phyloP scores from a whole-genome alignment of 1,140 invertebrate genomes.

The Drosophila tropicalis region DNA sequence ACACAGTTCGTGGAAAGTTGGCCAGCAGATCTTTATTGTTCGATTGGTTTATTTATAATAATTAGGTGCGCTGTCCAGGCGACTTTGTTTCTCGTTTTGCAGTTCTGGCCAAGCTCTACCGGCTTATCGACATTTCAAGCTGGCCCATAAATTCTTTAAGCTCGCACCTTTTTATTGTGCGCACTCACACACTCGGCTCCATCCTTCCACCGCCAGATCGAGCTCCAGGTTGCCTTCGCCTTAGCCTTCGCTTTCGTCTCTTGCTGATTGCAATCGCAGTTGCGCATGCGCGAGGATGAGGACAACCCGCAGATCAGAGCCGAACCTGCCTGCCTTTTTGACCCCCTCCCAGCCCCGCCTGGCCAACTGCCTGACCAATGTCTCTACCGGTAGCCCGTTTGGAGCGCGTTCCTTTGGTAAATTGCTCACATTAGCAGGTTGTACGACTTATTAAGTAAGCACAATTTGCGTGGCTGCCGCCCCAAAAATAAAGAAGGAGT shows the following conservation, averaged over 20 bases:
- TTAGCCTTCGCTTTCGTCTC: slow-evolving; percentile 21
- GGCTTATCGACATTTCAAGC: slow-evolving; percentile 61
- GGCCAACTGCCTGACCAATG: no score
- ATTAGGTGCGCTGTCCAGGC: slow-evolving; percentile 80
- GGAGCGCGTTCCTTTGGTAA: slow-evolving; percentile 78
- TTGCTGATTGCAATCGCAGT: slow-evolving; percentile 68
- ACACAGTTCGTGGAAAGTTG: slow-evolving; percentile 75
- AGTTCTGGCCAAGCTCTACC: slow-evolving; percentile 7
- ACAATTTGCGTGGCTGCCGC: slow-evolving; percentile 83
- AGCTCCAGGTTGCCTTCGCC: slow-evolving; percentile 15
- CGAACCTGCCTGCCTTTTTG: slow-evolving; percentile 13
- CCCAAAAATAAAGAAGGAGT: slow-evolving; percentile 38
- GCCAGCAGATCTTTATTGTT: slow-evolving; percentile 81
- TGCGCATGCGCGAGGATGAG: slow-evolving; percentile 71
- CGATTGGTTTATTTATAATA: slow-evolving; percentile 83
- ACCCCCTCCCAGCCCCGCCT: no score
- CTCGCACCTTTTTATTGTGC: slow-evolving; percentile 83
- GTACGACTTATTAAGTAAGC: slow-evolving; percentile 83
- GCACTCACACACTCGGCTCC: slow-evolving; percentile 63
- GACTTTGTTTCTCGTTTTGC: slow-evolving; percentile 51
- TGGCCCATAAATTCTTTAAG: slow-evolving; percentile 83
- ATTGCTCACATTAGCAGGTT: slow-evolving; percentile 83
- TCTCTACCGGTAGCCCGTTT: slow-evolving; percentile 33
- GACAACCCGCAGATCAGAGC: slow-evolving; percentile 43
- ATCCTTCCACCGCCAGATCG: not conserved